phyloP scores from a whole-genome alignment of 2,888 invertebrate genomes.

The Aplocera efformata region DNA sequence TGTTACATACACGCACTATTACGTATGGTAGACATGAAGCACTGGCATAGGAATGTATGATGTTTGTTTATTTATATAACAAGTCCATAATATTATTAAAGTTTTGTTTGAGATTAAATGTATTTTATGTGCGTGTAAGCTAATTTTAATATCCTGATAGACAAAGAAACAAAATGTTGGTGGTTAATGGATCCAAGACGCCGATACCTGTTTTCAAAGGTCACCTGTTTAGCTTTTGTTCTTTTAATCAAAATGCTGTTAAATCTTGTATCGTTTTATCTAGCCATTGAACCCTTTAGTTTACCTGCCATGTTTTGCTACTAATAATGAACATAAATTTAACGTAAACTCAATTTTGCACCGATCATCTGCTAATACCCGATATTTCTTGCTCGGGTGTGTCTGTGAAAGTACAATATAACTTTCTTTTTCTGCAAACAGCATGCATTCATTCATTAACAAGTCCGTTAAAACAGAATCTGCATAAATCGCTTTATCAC shows the following conservation, averaged over 20 bases:
- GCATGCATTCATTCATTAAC: constrained; percentile 44
- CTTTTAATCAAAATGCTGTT: constrained; percentile 26
- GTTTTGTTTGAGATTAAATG: background rate
- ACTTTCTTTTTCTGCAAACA: constrained; percentile 58
- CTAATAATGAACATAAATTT: no score
- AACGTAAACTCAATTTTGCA: no score
- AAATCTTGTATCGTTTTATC: constrained; percentile 29
- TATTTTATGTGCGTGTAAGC: no score
- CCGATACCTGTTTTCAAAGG: constrained; percentile 37
- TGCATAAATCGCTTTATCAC: constrained; percentile 27
- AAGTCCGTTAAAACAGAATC: constrained; percentile 33
- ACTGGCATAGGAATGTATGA: constrained; percentile 23
- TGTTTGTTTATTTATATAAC: constrained; percentile 25
- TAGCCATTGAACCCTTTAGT: no score
- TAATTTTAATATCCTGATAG: no score
- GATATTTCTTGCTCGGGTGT: constrained; percentile 40
- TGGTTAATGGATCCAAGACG: background rate
- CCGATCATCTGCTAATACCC: constrained; percentile 31
- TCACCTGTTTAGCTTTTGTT: constrained; percentile 34
- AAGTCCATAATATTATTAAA: constrained; percentile 15
- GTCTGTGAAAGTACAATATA: constrained; percentile 54
- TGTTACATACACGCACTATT: constrained; percentile 41
- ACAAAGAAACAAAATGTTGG: no score
- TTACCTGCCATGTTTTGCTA: no score
- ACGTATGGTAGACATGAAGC: constrained; percentile 35